Evolutionary conservation across 2,797 vertebrate species (phyloP), one percentile per base, ranked within the genome.

Genomic region (Rhyacichthys aspro): DNA sequence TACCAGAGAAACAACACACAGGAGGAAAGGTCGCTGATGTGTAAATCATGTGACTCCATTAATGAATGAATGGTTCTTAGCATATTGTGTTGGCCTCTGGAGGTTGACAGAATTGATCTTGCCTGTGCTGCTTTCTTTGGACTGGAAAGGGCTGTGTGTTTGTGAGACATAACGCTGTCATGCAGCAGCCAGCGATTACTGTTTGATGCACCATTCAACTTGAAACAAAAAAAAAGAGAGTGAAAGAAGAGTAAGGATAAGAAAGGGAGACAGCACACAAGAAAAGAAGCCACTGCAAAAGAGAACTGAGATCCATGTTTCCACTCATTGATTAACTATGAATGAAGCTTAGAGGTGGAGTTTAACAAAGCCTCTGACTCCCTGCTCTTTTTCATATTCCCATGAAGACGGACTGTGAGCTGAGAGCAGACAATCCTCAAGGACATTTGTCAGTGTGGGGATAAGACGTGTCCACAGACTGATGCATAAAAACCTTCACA

Each of bases 31-130:
- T 59, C 55, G 47, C 54, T 48, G 64, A 70, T 73, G 69, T 79
- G 72, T 78, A 64, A 78, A 79, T 49, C 76, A 81, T 73, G 77
- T 82, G 82, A 72, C 67, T 72, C 56, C 56, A 75, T 82, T 78
- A 88, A 83, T 88, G 79, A 88, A 87, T 84, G 80, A 84, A 79
- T 43, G 67, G 62, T 69, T 76, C 47, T 75, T 55, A 76, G 47
- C 63, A 50, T 1, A 36, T 48, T 63, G 16, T 50, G 50, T 52
- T 37, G 38, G n/a, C 42, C 49, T 42, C 45, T 63, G 44, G 32
- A 72, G 59, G 38, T 59, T 38, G 59, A 59, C 44, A 43, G 60
- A 72, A 78, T 81, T 81, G 82, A 75, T 72, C 41, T 67, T 64
- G 32, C 43, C 49, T 76, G 70, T 79, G 63, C 82, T 78, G 67